These are phyloP conservation scores for Baronia brevicornis DNA, from an alignment of 2,888 invertebrate genomes.

Conservation along the genomic window DNA sequence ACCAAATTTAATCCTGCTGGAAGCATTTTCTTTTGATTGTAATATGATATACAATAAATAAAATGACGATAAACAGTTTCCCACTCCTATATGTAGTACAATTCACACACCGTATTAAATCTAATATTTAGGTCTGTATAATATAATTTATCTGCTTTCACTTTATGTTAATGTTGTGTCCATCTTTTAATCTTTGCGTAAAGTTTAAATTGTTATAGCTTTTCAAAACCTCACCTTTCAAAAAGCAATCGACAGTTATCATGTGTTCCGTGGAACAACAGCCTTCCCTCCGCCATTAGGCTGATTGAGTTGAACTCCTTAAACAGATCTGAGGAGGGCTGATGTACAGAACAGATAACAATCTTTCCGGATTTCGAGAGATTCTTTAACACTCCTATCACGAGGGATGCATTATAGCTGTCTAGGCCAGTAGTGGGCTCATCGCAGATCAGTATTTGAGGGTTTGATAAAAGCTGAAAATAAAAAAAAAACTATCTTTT, in stretches of 20 bases:
- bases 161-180: no score
- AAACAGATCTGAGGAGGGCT: slow-evolving; percentile 90
- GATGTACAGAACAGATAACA: slow-evolving; percentile 91
- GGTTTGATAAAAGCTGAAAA: slow-evolving; percentile 86
- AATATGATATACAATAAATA: no score
- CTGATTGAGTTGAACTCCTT: slow-evolving; percentile 85
- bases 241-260: slow-evolving; percentile 79
- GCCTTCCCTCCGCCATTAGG: slow-evolving; percentile 84
- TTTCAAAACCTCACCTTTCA: slow-evolving; percentile 70
- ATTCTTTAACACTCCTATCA: slow-evolving; percentile 80
- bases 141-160: no score
- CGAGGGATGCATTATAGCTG: slow-evolving; percentile 88
- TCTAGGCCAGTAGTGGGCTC: slow-evolving; percentile 95
- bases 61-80: no score
- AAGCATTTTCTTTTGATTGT: no score
- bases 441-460: slow-evolving; percentile 91
- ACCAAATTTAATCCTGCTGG: no score
- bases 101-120: no score
- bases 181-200: no score
- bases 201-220: no score
- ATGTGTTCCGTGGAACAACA: slow-evolving; percentile 85
- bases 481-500: background rate
- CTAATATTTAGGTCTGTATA: no score
- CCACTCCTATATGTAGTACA: no score
- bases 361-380: slow-evolving; percentile 80